phyloP scores from a whole-genome alignment of 1,140 invertebrate genomes.

The Nebria ingens region DNA sequence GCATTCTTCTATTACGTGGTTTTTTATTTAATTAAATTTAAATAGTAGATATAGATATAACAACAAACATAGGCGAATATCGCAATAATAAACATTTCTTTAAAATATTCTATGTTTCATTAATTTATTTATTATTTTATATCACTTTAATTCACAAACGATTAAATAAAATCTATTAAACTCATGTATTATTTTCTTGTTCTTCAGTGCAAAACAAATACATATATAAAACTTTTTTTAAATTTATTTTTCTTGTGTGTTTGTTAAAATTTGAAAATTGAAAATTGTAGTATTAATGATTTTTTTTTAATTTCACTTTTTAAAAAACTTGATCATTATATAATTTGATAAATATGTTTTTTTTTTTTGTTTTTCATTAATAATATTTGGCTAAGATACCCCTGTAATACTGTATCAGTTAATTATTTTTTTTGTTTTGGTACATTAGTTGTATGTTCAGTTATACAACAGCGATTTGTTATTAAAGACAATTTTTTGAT shows the following conservation, averaged over 20 bases:
- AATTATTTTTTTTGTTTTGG: too few species aligned
- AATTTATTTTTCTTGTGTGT: too few species aligned
- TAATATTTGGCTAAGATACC: slow-evolving; percentile 16
- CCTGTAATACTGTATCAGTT: slow-evolving; percentile 18
- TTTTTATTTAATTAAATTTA: neutral
- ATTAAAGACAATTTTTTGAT: too few species aligned
- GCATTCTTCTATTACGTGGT: neutral
- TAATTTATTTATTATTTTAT: slow-evolving; percentile 1
- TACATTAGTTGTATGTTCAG: slow-evolving; percentile 12
- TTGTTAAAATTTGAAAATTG: slow-evolving; percentile 4
- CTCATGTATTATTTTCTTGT: neutral
- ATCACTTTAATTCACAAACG: slow-evolving; percentile 5
- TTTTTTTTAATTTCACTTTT: slow-evolving; percentile 10
- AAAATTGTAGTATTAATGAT: slow-evolving; percentile 7
- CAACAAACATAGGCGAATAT: neutral
- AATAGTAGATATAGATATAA: neutral
- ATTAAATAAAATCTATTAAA: slow-evolving; percentile 5
- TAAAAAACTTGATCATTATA: slow-evolving; percentile 13
- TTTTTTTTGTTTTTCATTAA: slow-evolving; percentile 13
- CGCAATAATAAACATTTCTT: neutral
- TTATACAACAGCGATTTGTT: slow-evolving; percentile 16
- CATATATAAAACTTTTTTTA: slow-evolving; percentile 12
- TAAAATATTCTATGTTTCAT: slow-evolving; percentile 5
- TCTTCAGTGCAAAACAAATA: neutral
- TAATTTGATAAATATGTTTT: slow-evolving; percentile 14